Conservation (phyloP, 2,113 vertebrate species). For the Gasterosteus aculeatus region DNA sequence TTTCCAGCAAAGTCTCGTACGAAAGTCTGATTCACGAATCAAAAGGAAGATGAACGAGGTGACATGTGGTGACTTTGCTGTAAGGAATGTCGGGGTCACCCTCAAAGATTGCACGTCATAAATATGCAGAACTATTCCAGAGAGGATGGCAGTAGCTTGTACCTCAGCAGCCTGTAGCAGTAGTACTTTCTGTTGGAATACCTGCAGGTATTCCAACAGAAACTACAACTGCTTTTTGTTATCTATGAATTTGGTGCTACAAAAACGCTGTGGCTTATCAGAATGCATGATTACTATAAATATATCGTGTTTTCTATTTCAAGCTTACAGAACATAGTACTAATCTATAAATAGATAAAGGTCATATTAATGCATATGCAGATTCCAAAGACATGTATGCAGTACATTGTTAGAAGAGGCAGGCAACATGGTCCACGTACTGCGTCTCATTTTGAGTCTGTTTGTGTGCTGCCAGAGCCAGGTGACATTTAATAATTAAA, state of each 20-base stretch:
- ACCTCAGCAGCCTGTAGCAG: too few relatives aligned
- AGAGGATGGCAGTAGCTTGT: not conserved
- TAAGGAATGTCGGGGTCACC: not conserved
- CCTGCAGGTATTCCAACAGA: not conserved
- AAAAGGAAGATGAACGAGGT: not conserved
- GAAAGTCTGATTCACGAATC: slow-evolving; percentile 6
- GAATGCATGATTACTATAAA: not conserved
- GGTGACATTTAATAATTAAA: slow-evolving; percentile 35
- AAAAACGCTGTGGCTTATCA: not conserved
- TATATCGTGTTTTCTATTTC: not conserved
- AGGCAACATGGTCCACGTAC: not conserved
- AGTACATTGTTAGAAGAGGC: not conserved
- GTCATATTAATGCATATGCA: not conserved
- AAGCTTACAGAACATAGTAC: not conserved
- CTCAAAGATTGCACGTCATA: not conserved
- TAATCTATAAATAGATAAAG: not conserved
- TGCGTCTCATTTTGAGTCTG: not conserved
- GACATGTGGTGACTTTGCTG: not conserved
- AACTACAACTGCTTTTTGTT: not conserved
- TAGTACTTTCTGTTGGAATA: too few relatives aligned
- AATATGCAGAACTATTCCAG: not conserved
- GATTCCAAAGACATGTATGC: not conserved
- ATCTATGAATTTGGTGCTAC: not conserved
- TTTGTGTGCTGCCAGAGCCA: slow-evolving; percentile 8
- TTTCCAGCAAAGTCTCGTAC: not conserved